These are phyloP conservation scores for Parelbella ahira DNA, from an alignment of 2,888 invertebrate species.

Conservation along the genomic window DNA sequence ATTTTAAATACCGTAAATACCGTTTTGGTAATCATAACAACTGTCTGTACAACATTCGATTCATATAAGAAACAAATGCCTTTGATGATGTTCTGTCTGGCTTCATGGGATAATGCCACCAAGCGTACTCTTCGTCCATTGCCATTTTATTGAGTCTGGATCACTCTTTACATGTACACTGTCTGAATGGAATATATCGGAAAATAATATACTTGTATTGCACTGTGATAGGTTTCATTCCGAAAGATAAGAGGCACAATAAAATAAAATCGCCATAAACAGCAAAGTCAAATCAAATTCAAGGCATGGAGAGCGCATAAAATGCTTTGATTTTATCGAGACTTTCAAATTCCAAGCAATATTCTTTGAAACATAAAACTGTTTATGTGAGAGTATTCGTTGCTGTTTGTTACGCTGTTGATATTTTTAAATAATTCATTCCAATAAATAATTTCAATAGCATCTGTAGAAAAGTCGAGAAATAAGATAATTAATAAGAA, in stretches of 20 bases:
- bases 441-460: too few relatives aligned
- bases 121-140: conserved; percentile 9
- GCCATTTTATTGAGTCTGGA: conserved; percentile 17
- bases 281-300: conserved; percentile 26
- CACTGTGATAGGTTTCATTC: conserved; percentile 21
- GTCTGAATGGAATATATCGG: conserved; percentile 9
- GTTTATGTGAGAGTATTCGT: conserved; percentile 16
- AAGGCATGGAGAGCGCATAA: conserved; percentile 24
- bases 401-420: neutral
- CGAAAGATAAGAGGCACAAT: conserved; percentile 23
- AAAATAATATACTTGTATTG: conserved; percentile 16
- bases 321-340: conserved; percentile 24
- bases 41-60: neutral
- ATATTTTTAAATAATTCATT: too few relatives aligned
- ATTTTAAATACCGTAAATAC: too few relatives aligned
- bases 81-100: conserved; percentile 5
- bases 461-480: too few relatives aligned
- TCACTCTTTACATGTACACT: conserved; percentile 2
- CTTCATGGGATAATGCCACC: conserved; percentile 1
- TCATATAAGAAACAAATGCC: conserved; percentile 10
- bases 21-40: too few relatives aligned
- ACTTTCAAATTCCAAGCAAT: conserved; percentile 23
- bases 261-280: conserved; percentile 26
- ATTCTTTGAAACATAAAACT: conserved; percentile 23
- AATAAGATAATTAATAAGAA: too few relatives aligned